These are phyloP conservation scores for Maniola hyperantus DNA, from an alignment of 2,888 invertebrate genomes.

Conservation along the genomic window DNA sequence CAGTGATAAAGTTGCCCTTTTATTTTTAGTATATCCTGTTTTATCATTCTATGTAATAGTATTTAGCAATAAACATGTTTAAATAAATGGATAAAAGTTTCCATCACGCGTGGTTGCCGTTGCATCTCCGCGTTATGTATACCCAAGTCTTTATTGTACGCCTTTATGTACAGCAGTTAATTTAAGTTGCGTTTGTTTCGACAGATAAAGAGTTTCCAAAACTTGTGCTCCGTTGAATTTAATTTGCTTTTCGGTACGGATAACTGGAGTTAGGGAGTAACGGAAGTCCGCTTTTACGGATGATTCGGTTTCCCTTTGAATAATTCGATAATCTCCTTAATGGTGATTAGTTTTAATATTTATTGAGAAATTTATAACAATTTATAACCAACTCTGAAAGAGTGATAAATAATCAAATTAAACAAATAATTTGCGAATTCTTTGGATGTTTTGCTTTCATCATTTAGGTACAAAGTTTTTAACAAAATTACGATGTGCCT, in stretches of 20 bases:
- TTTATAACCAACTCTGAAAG: neutral
- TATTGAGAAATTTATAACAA: neutral
- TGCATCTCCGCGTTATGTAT: neutral
- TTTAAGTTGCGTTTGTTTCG: constrained; percentile 38
- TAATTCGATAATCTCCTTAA: constrained; percentile 8
- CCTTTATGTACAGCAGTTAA: constrained; percentile 34
- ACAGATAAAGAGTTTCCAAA: constrained; percentile 38
- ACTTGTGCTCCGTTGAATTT: constrained; percentile 32
- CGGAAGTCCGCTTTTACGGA: constrained; percentile 18
- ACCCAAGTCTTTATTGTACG: neutral
- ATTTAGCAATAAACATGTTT: no score
- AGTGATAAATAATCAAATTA: no score
- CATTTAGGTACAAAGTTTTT: no score
- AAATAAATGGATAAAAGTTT: no score
- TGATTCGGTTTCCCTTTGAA: constrained; percentile 10
- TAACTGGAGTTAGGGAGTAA: constrained; percentile 9
- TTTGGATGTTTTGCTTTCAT: no score
- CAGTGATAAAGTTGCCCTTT: no score
- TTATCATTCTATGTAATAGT: no score
- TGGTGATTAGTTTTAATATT: neutral
- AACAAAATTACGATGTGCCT: no score
- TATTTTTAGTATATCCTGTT: no score
- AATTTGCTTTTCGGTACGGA: constrained; percentile 28
- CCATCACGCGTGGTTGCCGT: neutral
- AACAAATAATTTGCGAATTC: no score